Evolutionary conservation across 2,113 vertebrate genomes (phyloP), one percentile per base, ranked within the genome.

Genomic region (Sigmodon hispidus): DNA sequence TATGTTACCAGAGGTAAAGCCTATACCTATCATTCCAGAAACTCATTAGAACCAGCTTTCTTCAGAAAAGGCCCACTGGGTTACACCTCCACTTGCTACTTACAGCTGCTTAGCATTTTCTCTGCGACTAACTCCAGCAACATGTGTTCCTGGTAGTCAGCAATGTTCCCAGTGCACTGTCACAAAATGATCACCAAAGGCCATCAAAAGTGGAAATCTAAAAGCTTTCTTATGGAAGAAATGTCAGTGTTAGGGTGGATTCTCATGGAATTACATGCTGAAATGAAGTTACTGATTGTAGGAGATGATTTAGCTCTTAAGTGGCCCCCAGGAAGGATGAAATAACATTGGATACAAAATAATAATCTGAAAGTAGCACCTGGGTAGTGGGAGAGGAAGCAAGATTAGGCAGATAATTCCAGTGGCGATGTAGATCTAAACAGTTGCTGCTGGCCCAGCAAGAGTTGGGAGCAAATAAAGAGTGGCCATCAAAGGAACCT

Each of bases 91-190:
- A 67, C 8, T 57, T 2, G 1, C 63, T 94, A 61, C 24, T 31
- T 81, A 63, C 52, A 94, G 72, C 95, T 93, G 76, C 65, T 90
- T 88, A 87, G 34, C 57, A 65, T 94, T 93, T 65, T 75, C 93
- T 81, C 43, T 48, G 57, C 40, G 36, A n/a, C 52, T 89, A 80
- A 88, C 45, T 15, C 65, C 50, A 69, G 13, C 48, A 34, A 13
- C 36, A 55, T 34, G 43, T 50, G 15, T 36, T 93, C 55, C 94
- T 59, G 48, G 88, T 81, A 52, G 67, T 67, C 84, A 67, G 67
- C 75, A 92, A 92, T 70, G 50, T 45, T 61, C 67, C 45, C 70
- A 40, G 75, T 88, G 45, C 69, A 89, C 87, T 92, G 93, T 75
- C 67, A n/a, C 63, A 93, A 67, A 86, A 52, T 63, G 79, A 36